These are phyloP conservation scores for Rhogogaster chlorosoma DNA, from an alignment of 2,888 invertebrate species.

Conservation along the genomic window DNA sequence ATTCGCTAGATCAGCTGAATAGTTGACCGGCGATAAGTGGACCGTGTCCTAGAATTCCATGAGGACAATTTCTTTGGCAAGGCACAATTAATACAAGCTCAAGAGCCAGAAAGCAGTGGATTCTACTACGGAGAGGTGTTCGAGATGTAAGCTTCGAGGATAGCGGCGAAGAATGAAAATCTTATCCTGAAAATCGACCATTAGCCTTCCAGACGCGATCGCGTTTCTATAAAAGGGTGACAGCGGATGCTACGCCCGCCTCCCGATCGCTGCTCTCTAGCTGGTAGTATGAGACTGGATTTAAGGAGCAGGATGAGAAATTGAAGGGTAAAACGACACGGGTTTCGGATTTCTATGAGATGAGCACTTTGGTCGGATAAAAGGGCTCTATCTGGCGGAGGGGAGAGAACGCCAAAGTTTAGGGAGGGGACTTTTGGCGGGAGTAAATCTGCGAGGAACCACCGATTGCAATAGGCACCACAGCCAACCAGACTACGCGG, in stretches of 20 bases:
- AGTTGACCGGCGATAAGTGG: not conserved
- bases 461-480: constrained; percentile 14
- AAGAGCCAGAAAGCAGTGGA: not conserved
- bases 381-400: constrained; percentile 46
- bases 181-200: constrained; percentile 40
- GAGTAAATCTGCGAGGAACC: constrained; percentile 4
- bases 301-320: constrained; percentile 48
- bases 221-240: constrained; percentile 35
- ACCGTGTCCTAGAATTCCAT: not conserved
- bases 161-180: constrained; percentile 23
- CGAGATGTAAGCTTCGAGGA: constrained; percentile 3
- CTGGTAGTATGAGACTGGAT: constrained; percentile 39
- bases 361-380: constrained; percentile 53
- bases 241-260: constrained; percentile 21
- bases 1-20: not conserved
- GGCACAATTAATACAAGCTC: not conserved
- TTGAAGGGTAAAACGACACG: constrained; percentile 53
- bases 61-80: not conserved
- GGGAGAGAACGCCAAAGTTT: not conserved
- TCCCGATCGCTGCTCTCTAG: constrained; percentile 16
- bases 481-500: not conserved
- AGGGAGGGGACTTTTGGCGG: constrained; percentile 9
- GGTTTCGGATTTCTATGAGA: constrained; percentile 54
- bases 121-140: not conserved
- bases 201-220: constrained; percentile 39